Evolutionary conservation across 1,140 invertebrate genomes (phyloP), one percentile per base, ranked within the genome.

Genomic region (Diploscapter pachys): DNA sequence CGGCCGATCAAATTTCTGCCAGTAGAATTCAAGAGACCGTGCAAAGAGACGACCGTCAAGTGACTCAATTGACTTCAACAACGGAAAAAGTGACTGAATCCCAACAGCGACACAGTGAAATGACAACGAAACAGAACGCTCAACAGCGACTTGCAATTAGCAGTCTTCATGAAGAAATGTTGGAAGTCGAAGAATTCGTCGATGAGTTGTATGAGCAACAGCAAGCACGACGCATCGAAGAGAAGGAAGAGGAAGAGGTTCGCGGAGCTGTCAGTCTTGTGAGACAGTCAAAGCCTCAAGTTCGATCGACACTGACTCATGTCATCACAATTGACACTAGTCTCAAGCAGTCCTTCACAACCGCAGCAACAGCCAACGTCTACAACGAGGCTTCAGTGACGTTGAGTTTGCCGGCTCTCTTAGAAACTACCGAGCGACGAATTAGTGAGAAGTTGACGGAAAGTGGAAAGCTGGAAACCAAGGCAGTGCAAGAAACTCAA

Each of bases 181-280:
- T 65, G 61, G 75, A 76, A 51, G 66, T 76, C 50, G 75, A 72
- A 48, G 67, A 63, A 56, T 52, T 76, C 6, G 63, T 76, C 4
- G 75, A 76, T 62, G 75, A 76, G 70, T 66, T 71, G 4, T 66
- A 57, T n/a, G 9, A 56, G 56, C 62, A 76, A 53, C 62, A 76
- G 57, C 69, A 62, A 4, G 69, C 62, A 13, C 56, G 54, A 31
- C 69, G 53, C 49, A 67, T 74, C 3, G 13, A 67, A 68, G 63
- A 74, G 56, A 68, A 66, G 52, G 73, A 67, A 57, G 62, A 64
- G 53, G 59, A 76, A 56, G 65, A 63, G 59, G 55, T 71, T 31
- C 56, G 65, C 5, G 70, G 68, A 65, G 68, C 63, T 8, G 62
- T 76, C 4, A 65, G 62, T 63, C 51, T 76, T 54, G 66, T 76